phyloP scores from a whole-genome alignment of 2,797 vertebrate genomes.

The Heteromormyrus szaboi region DNA sequence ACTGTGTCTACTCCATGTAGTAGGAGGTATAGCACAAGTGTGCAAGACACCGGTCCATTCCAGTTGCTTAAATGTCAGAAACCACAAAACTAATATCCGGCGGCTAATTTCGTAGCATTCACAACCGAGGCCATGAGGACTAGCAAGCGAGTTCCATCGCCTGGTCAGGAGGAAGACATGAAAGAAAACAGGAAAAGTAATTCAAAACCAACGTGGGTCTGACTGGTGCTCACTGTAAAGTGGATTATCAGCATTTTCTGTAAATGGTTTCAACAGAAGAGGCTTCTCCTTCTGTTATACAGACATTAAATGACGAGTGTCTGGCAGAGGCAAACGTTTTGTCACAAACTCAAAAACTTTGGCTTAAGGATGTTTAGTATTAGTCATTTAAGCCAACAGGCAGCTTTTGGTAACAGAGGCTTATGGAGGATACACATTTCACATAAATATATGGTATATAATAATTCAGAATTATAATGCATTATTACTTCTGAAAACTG shows the following conservation, averaged over 20 bases:
- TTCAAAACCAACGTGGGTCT: not conserved
- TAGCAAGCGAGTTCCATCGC: conserved; percentile 55
- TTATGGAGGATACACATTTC: not conserved
- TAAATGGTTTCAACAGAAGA: not conserved
- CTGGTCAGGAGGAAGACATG: conserved; percentile 40
- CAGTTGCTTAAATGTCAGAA: not conserved
- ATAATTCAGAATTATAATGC: not conserved
- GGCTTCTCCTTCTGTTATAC: not conserved
- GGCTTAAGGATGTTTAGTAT: not conserved
- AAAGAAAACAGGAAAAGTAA: conserved; percentile 1
- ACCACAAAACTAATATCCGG: conserved; percentile 41
- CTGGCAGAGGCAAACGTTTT: conserved; percentile 18
- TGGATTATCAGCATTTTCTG: not conserved
- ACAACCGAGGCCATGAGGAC: conserved; percentile 50
- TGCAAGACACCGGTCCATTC: not conserved
- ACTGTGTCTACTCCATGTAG: not conserved
- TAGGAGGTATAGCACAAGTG: not conserved
- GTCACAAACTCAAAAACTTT: not conserved
- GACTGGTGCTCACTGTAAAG: not conserved
- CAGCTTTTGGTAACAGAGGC: not conserved
- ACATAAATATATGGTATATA: not conserved
- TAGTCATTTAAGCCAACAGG: not conserved
- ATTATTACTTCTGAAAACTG: not conserved
- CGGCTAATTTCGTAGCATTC: conserved; percentile 55
- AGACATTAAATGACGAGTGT: conserved; percentile 10